Percentiles rank a stretch among this genome's conserved stretches.
Evolutionary conservation across 2,888 invertebrate genomes (phyloP).

Genomic region (Athalia circularis): DNA sequence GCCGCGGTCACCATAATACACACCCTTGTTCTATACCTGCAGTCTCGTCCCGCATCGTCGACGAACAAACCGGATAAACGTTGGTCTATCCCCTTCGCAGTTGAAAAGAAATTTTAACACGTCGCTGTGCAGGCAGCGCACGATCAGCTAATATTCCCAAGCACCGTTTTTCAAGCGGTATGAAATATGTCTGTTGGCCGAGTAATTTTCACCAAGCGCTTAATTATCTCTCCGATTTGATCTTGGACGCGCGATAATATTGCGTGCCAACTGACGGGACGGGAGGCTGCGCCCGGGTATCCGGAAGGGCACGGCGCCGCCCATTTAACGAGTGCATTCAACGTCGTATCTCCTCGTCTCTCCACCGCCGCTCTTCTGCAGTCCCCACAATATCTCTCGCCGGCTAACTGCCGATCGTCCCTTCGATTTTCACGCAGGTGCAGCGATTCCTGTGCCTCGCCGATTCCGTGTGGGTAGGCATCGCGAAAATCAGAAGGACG

Average conservation of each 20-base stretch:
- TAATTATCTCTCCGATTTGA: slow-evolving; percentile 45
- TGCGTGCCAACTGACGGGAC: slow-evolving; percentile 43
- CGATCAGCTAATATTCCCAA: too few relatives aligned
- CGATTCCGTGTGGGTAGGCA: not conserved
- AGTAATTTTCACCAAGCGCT: slow-evolving; percentile 45
- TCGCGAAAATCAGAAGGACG: not conserved
- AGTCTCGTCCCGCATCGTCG: not conserved
- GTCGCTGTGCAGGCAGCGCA: too few relatives aligned
- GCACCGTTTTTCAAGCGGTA: too few relatives aligned
- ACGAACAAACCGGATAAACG: not conserved
- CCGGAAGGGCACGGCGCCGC: slow-evolving; percentile 43
- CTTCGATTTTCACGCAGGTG: slow-evolving; percentile 38
- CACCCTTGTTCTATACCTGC: not conserved
- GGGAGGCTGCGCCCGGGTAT: slow-evolving; percentile 22
- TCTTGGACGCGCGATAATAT: slow-evolving; percentile 45
- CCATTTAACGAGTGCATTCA: slow-evolving; percentile 48
- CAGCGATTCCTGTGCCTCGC: slow-evolving; percentile 9
- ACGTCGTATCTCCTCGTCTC: slow-evolving; percentile 27
- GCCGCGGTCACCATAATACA: not conserved
- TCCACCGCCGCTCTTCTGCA: slow-evolving; percentile 1
- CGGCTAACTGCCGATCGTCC: not conserved
- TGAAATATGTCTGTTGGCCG: not conserved
- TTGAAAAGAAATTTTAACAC: not conserved
- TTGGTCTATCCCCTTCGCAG: slow-evolving; percentile 12
- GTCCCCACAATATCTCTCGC: not conserved